Evolutionary conservation across 2,797 vertebrate species (phyloP).

Genomic region (Hozukius guyotensis): DNA sequence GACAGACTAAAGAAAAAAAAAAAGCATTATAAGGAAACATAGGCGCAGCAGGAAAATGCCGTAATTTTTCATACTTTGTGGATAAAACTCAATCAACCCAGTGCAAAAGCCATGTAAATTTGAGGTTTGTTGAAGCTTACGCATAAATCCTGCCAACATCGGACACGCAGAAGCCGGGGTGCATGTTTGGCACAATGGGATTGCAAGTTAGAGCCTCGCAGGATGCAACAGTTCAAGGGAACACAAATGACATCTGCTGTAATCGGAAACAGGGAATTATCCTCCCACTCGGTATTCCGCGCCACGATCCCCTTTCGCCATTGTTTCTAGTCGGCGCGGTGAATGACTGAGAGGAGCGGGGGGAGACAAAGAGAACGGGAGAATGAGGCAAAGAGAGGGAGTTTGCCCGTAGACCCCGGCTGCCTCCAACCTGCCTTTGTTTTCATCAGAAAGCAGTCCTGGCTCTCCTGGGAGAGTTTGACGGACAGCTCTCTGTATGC

Average conservation of each 20-base stretch:
- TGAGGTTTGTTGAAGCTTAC: constrained; percentile 46
- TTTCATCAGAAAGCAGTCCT: constrained; percentile 65
- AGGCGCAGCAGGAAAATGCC: neutral
- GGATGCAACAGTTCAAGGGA: constrained; percentile 72
- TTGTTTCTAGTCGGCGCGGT: constrained; percentile 62
- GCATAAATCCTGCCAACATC: constrained; percentile 45
- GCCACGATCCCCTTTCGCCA: constrained; percentile 42
- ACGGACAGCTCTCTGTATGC: constrained; percentile 80
- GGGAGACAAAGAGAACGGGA: constrained; percentile 56
- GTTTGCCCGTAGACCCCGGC: constrained; percentile 56
- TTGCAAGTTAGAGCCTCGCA: constrained; percentile 56
- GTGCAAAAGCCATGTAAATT: constrained; percentile 61
- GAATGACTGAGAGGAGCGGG: constrained; percentile 43
- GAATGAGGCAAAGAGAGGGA: constrained; percentile 36
- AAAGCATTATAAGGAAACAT: constrained; percentile 14
- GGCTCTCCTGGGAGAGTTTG: constrained; percentile 77
- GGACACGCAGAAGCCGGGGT: constrained; percentile 46
- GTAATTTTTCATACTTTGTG: constrained; percentile 47
- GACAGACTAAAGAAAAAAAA: constrained; percentile 14
- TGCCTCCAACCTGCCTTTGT: constrained; percentile 70
- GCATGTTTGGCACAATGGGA: constrained; percentile 64
- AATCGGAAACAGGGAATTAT: constrained; percentile 72
- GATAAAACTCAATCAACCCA: constrained; percentile 63
- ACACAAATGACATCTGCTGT: constrained; percentile 79
- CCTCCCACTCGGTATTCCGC: constrained; percentile 61